Evolutionary conservation across 2,888 invertebrate species (phyloP).

Genomic region (Drosophila barbarae): DNA sequence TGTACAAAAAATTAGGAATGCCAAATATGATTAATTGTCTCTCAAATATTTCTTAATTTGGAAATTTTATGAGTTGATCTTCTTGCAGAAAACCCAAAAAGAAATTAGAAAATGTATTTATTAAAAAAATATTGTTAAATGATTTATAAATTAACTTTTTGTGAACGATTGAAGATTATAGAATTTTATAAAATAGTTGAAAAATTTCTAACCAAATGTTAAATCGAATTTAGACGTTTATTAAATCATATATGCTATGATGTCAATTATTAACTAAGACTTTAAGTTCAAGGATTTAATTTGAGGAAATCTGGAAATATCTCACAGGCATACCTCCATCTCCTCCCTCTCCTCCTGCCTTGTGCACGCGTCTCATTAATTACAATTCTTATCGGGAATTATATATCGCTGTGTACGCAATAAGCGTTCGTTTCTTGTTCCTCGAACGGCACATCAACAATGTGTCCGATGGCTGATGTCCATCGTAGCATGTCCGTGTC

Average conservation of each 20-base stretch:
- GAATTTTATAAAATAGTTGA: neutral
- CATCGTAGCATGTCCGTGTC: neutral
- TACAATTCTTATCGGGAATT: slow-evolving; percentile 55
- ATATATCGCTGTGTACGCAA: slow-evolving; percentile 47
- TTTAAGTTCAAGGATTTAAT: neutral
- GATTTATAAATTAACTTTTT: no score
- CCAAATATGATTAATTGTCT: neutral
- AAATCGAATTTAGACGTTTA: neutral
- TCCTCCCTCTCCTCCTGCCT: neutral
- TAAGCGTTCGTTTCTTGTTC: neutral
- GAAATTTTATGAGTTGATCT: neutral
- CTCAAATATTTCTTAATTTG: neutral
- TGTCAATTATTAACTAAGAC: neutral
- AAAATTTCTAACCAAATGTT: neutral
- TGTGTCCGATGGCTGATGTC: slow-evolving; percentile 14
- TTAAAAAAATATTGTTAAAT: no score
- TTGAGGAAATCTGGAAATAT: neutral
- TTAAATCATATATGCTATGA: neutral
- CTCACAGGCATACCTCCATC: neutral
- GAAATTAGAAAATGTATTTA: neutral
- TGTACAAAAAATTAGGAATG: neutral
- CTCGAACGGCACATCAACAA: slow-evolving; percentile 18
- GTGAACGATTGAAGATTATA: no score
- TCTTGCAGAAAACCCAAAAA: neutral
- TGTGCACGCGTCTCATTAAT: slow-evolving; percentile 47